These are phyloP conservation scores for Escarpia spicata DNA, from an alignment of 2,888 invertebrate genomes.

Conservation along the genomic window DNA sequence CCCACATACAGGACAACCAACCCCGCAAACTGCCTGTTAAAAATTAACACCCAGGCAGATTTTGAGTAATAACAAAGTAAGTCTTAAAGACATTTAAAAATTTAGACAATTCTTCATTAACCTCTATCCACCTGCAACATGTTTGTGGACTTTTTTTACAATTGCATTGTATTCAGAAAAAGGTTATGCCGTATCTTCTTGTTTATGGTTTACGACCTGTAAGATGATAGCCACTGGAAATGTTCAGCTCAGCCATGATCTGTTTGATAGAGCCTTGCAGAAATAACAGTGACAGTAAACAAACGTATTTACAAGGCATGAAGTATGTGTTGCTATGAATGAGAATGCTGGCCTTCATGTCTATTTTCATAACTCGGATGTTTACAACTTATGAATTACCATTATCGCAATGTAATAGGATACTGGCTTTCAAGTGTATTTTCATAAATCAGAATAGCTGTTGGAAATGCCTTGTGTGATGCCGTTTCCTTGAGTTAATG, in stretches of 20 bases:
- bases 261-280: not conserved
- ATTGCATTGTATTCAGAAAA: too few relatives aligned
- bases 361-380: not conserved
- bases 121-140: too few relatives aligned
- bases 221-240: not conserved
- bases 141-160: too few relatives aligned
- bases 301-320: not conserved
- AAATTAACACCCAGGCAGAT: too few relatives aligned
- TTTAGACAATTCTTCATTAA: too few relatives aligned
- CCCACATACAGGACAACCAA: too few relatives aligned
- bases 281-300: not conserved
- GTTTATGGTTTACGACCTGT: too few relatives aligned
- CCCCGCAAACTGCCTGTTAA: too few relatives aligned
- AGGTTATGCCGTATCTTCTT: too few relatives aligned
- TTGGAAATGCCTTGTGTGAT: not conserved
- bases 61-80: not conserved
- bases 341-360: too few relatives aligned
- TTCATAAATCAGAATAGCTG: constrained; percentile 12
- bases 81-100: not conserved
- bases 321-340: too few relatives aligned
- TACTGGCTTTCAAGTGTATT: not conserved
- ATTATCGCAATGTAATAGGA: not conserved
- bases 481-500: not conserved
- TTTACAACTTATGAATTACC: not conserved
- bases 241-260: not conserved